phyloP scores from a whole-genome alignment of 2,113 vertebrate genomes.

The Andinoacara biseriatus region DNA sequence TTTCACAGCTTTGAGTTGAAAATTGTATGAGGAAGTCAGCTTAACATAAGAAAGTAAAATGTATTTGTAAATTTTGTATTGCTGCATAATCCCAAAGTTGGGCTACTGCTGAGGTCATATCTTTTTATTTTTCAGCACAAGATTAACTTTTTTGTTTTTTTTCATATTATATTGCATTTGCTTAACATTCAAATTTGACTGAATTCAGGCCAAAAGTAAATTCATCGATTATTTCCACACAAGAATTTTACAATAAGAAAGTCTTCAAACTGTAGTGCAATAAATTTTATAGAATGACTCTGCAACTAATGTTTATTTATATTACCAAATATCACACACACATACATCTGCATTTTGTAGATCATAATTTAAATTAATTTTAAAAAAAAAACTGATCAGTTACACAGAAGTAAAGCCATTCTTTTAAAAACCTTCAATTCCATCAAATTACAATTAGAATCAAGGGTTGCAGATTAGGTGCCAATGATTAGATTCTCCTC shows the following conservation, averaged over 20 bases:
- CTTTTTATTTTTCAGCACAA: neutral
- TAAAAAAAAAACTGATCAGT: no score
- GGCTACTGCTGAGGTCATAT: no score
- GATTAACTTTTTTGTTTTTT: neutral
- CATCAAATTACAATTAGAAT: no score
- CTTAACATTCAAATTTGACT: neutral
- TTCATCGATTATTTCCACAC: neutral
- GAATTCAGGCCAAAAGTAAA: no score
- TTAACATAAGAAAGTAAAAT: neutral
- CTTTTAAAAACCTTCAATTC: no score
- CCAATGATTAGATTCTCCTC: no score
- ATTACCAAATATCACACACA: neutral
- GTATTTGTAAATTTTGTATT: no score
- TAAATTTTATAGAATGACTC: neutral
- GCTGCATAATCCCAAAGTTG: no score
- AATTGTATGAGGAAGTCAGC: accelerated
- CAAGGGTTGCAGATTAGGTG: no score
- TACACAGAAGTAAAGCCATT: no score
- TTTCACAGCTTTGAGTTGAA: neutral
- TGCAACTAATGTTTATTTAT: neutral
- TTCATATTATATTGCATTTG: no score
- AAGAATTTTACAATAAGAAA: neutral
- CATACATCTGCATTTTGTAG: neutral
- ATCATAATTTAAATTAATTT: neutral
- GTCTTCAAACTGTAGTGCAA: neutral